phyloP scores from a whole-genome alignment of 2,113 vertebrate genomes.

The Illadopsis cleaveri region DNA sequence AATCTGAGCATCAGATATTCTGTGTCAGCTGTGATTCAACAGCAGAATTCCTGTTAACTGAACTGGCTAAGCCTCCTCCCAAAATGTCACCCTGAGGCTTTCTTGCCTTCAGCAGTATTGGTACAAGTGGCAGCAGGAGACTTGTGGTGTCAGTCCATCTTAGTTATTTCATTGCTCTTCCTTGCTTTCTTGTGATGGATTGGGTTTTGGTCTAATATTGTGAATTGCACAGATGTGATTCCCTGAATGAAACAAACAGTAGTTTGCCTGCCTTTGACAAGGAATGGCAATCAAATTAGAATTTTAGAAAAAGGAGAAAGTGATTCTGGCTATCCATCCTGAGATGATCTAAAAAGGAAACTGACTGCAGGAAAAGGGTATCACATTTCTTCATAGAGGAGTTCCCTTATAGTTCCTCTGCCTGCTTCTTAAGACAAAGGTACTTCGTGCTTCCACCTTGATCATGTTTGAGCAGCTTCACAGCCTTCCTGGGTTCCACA shows the following conservation, averaged over 20 bases:
- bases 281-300: not conserved
- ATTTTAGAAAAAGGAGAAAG: not conserved
- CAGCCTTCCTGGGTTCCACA: not conserved
- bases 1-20: conserved; percentile 29
- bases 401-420: not conserved
- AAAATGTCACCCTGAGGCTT: not conserved
- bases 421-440: not conserved
- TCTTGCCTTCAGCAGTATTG: not conserved
- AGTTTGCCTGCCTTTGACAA: not conserved
- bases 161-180: not conserved
- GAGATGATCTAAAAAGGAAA: not conserved
- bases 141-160: accelerated
- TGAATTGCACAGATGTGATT: not conserved
- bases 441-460: not conserved
- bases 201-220: not conserved
- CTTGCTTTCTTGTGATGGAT: not conserved
- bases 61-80: not conserved
- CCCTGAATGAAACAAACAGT: not conserved
- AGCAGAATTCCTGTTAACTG: conserved; percentile 9
- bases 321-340: not conserved
- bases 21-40: not conserved
- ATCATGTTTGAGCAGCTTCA: not conserved
- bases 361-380: not conserved
- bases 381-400: not conserved
- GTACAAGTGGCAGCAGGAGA: not conserved